These are phyloP conservation scores for Caenorhabditis sp. DNA, from an alignment of 2,888 invertebrate species.

Conservation along the genomic window DNA sequence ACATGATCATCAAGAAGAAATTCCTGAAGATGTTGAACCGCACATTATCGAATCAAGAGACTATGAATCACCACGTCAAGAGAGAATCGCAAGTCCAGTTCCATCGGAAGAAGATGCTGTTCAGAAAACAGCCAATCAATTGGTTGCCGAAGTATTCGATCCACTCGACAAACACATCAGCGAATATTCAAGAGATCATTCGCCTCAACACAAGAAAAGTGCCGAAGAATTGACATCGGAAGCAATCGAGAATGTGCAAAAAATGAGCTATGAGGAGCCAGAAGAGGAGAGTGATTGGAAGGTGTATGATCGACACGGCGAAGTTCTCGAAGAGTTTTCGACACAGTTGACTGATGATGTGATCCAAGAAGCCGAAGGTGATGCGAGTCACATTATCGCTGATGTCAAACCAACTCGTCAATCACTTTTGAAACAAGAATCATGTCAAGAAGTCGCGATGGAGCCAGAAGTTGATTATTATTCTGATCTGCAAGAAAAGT, in stretches of 20 bases:
- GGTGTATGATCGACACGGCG: conserved; percentile 41
- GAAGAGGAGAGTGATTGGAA: conserved; percentile 43
- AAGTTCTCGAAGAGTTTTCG: conserved; percentile 49
- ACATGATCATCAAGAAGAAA: too few relatives aligned
- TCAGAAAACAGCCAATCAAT: conserved; percentile 24
- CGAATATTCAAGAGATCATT: conserved; percentile 24
- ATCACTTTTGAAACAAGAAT: conserved; percentile 47
- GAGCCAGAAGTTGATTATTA: conserved; percentile 60
- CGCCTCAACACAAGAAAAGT: conserved; percentile 18
- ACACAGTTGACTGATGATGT: conserved; percentile 44
- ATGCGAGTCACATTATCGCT: conserved; percentile 27
- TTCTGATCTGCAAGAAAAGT: conserved; percentile 56
- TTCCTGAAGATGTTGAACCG: conserved; percentile 11
- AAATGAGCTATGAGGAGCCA: conserved; percentile 17
- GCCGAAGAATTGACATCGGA: conserved; percentile 19
- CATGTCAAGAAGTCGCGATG: conserved; percentile 51
- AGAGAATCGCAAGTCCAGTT: conserved; percentile 5
- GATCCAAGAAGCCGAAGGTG: conserved; percentile 45
- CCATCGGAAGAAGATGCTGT: conserved; percentile 17
- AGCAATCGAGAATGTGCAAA: conserved; percentile 30
- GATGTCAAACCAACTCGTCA: conserved; percentile 16
- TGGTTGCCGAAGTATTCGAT: conserved; percentile 29
- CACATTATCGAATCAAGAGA: conserved; percentile 32
- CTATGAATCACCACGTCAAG: conserved; percentile 3
- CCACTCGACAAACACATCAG: conserved; percentile 25